Evolutionary conservation across 2,797 vertebrate species (phyloP), one percentile per base, ranked within the genome.

Genomic region (Pangasius larnaudii): DNA sequence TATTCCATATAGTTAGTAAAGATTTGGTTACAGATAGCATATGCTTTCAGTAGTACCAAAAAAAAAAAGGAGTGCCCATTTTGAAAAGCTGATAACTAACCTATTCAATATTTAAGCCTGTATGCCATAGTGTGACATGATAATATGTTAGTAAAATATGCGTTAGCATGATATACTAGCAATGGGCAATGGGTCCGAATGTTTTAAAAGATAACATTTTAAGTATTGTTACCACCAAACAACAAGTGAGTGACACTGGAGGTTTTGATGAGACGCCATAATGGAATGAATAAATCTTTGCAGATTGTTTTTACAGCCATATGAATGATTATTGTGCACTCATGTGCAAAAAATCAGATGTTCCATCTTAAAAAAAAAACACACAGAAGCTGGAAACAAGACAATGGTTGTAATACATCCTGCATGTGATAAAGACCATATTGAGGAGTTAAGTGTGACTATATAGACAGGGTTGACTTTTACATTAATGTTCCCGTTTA

Each of bases 301-400:
- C 79, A 72, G 84, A 86, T 69, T 90, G 82, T 87, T 86, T 89
- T 86, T 71, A 86, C 74, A 79, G 85, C 65, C 30, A 36, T 63
- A 85, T 46, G 79, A 85, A 67, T 69, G 80, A 86, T 89, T 71
- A 84, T 39, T 86, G 63, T 67, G 79, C 56, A 84, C 81, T 71
- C 10, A 24, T 1, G 58, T 58, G 46, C 46, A 30, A 24, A 22
- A 77, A 56, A 79, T 58, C 77, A 22, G 51, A 33, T 75, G 42
- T 77, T 77, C 42, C 49, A 77, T n/a, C 49, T 6, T 30, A 33
- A 78, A 53, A 30, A 79, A 30, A 79, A 33, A 18, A 36, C 24
- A 72, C 63, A 42, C 85, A 42, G n/a, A 74, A 61, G 85, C 80
- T 84, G 56, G 65, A 85, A 71, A 84, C 24, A 56, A 51, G 16